Evolutionary conservation across 92 coral and sea anemone species (phyloP), one percentile per base, ranked within the genome.

Genomic region (Blastomussa wellsi): DNA sequence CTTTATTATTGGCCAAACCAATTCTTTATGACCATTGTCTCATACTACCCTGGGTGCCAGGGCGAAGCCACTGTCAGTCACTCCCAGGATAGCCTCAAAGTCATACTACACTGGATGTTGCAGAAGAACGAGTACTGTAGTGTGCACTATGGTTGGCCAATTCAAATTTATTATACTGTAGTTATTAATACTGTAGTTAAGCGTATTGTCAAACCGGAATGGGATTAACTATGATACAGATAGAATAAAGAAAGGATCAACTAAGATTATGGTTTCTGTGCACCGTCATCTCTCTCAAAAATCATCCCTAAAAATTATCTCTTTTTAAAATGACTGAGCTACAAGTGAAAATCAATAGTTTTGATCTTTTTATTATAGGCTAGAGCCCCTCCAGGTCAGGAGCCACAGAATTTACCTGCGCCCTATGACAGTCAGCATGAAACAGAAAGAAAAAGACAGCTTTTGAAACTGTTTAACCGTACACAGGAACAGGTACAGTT

Each of bases 351-450:
- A 4, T n/a, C n/a, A 22, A 59, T 36, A 38, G 11, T 49, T 28
- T 88, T 12, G 41, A 26, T 36, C 48, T 20, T 57, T 32, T 66
- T 48, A 67, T 29, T 39, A 11, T 67, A 95, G 98, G 97, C 98
- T 72, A 88, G 95, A 78, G 78, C 88, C 14, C 98, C 98, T 24
- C 84, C 99, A 9, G 99, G 98, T 5, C 92, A 91, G 65, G 99
- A 94, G 55, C 98, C 98, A 20, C 91, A 92, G 78, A 92, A 94
- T 64, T 90, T 96, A 11, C 99, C 99, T 29, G 72, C 96, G 73
- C 93, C 94, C 1, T 96, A 87, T 89, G 98, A 96, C 72, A 93
- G 98, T 13, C 95, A 94, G 59, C 99, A 96, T 88, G 99, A 96
- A 83, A 90, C 93, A 80, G 98, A 93, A 67, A 93, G 99, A 79